Base-by-base conservation (phyloP, 2,888 invertebrate genomes). In the Calameuta pallipes region DNA sequence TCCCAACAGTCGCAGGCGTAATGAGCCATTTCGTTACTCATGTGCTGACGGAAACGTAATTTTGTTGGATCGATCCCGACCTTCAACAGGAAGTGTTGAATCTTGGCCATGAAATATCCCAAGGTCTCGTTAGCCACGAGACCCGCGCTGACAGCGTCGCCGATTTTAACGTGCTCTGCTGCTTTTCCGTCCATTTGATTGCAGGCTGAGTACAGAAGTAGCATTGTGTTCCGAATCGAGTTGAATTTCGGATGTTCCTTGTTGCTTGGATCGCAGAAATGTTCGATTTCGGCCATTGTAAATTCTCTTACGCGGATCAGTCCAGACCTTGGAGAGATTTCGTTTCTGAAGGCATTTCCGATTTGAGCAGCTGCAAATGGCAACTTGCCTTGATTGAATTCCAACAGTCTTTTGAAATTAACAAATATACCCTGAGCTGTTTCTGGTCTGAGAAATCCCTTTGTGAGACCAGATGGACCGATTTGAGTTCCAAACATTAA, bases 1-100 rank as follows among this genome's bases (percentile, higher is more conserved):
- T 99, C 99, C 99, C 99, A 99, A 90, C 99, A 99, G 91, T 99
- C 99, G 92, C 97, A 96, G 12, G 99, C 99, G 92, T 99, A 99
- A 92, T 99, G 99, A 83, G 99, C 99, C 99, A 99, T 99, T 93
- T 99, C 99, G 92, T 99, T 99, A 81, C 96, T 94, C 97, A 99
- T 97, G 90, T 99, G 99, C 90, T 99, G 99, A 41, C 99, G 95
- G 93, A 99, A 99, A 71, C 99, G 94, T 77, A 99, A 92, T 86
- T 96, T 95, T 75, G 94, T 94, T 0, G 96, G 93, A 87, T 98
- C 96, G 77, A 99, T 95, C 73, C 99, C 99, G 82, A 98, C 95
- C 89, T 95, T 96, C 74, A 96, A 88, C 87, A 99, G 92, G 91
- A 98, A 99, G 88, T 95, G 92, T 89, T 98, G 96, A 87, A 99